A percentile compares a stretch with the other conserved stretches of the same genome.
Conservation (phyloP, 2,113 vertebrate genomes). For the Austrofundulus limnaeus region DNA sequence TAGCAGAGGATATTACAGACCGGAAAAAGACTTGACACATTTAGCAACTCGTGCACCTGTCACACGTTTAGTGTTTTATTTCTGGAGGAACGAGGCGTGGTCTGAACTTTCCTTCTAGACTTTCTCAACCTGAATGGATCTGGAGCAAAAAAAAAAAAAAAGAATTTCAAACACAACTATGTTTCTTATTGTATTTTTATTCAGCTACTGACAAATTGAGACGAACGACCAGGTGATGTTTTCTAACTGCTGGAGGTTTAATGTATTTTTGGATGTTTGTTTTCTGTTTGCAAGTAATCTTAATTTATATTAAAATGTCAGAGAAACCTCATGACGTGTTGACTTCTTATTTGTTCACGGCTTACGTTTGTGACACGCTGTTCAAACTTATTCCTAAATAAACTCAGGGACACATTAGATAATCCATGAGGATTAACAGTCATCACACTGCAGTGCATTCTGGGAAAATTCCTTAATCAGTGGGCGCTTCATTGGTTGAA, state of each 20-base stretch:
- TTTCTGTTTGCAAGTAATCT: slow-evolving; percentile 69
- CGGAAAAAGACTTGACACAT: slow-evolving; percentile 13
- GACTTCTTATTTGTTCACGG: background rate
- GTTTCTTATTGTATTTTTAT: slow-evolving; percentile 76
- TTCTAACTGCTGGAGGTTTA: slow-evolving; percentile 75
- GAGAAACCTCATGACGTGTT: slow-evolving; percentile 39
- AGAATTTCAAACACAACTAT: slow-evolving; percentile 55
- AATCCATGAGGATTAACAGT: no score
- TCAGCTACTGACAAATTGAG: slow-evolving; percentile 67
- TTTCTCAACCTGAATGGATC: background rate
- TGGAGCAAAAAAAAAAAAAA: background rate
- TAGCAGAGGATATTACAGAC: slow-evolving; percentile 29
- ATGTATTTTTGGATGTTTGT: slow-evolving; percentile 72
- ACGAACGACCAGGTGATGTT: slow-evolving; percentile 66
- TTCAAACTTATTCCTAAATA: background rate
- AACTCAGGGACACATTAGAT: background rate
- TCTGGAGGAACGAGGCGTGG: slow-evolving; percentile 14
- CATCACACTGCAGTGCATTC: background rate
- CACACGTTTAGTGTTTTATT: slow-evolving; percentile 15
- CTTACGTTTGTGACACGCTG: background rate
- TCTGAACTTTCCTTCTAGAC: slow-evolving; percentile 5
- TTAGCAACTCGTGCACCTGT: slow-evolving; percentile 35
- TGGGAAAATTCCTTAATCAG: no score
- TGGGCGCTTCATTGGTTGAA: no score
- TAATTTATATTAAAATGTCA: slow-evolving; percentile 80